Conservation (phyloP, 2,113 vertebrate genomes). For the Plecturocebus donacophilus region DNA sequence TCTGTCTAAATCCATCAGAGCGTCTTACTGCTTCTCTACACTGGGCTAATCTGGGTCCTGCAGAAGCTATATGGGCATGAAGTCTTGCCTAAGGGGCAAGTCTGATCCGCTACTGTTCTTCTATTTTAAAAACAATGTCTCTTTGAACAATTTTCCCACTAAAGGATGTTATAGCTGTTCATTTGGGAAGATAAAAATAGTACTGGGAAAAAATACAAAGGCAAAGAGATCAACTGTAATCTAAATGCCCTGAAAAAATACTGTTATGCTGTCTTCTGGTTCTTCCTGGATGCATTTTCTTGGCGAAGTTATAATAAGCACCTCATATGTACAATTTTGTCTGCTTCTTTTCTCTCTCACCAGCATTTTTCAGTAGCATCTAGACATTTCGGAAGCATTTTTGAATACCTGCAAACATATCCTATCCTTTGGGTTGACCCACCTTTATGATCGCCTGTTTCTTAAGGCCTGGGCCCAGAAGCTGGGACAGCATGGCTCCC, state of each 20-base stretch:
- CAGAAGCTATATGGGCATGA: not conserved
- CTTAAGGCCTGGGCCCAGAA: not conserved
- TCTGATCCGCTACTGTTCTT: not conserved
- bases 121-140: not conserved
- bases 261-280: not conserved
- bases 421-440: not conserved
- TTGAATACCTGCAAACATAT: not conserved
- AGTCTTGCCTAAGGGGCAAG: not conserved
- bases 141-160: not conserved
- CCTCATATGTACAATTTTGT: not conserved
- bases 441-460: not conserved
- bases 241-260: not conserved
- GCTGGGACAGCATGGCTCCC: rapidly evolving
- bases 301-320: not conserved
- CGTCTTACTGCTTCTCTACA: not conserved
- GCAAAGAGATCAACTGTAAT: not conserved
- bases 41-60: not conserved
- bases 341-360: not conserved
- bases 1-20: not conserved
- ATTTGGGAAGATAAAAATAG: not conserved
- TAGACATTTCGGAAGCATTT: not conserved
- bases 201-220: not conserved
- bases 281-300: conserved; percentile 16
- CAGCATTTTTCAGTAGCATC: not conserved
- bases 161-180: not conserved